These are phyloP conservation scores for Buteo buteo DNA, from an alignment of 2,113 vertebrate species.

Conservation along the genomic window DNA sequence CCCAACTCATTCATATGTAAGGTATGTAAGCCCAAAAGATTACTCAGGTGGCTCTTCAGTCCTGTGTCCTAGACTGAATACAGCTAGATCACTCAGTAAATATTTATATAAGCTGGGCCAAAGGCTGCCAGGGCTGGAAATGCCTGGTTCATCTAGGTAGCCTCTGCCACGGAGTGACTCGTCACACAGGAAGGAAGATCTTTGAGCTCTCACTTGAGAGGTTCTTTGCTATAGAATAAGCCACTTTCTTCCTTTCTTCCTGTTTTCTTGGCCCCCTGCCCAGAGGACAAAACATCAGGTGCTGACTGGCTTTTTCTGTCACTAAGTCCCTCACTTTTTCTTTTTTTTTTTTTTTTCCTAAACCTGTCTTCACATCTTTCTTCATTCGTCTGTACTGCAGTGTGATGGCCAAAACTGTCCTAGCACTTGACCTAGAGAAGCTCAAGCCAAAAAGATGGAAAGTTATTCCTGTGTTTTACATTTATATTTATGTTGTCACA, in stretches of 20 bases:
- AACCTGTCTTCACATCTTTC: not conserved
- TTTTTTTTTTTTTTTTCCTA: too few species aligned
- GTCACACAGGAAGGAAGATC: not conserved
- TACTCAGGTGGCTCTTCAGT: not conserved
- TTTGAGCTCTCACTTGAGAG: not conserved
- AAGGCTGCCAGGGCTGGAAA: not conserved
- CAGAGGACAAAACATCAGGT: not conserved
- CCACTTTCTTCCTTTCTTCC: not conserved
- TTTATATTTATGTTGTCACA: not conserved
- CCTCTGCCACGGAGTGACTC: not conserved
- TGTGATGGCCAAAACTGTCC: not conserved
- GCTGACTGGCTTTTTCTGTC: not conserved
- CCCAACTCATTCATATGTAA: fast-evolving
- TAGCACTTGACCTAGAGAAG: not conserved
- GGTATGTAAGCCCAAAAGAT: not conserved
- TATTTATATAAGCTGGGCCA: fast-evolving
- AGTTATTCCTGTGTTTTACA: not conserved
- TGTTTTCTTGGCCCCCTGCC: not conserved
- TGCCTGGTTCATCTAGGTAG: fast-evolving
- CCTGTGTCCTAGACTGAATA: not conserved
- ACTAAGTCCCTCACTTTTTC: not conserved
- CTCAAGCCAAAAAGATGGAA: not conserved
- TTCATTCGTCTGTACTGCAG: not conserved
- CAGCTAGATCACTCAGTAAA: not conserved
- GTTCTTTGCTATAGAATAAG: not conserved